Percentiles rank a stretch among this genome's conserved stretches.
Evolutionary conservation across 2,797 vertebrate species (phyloP).

Genomic region (Helicolenus hilgendorfi): DNA sequence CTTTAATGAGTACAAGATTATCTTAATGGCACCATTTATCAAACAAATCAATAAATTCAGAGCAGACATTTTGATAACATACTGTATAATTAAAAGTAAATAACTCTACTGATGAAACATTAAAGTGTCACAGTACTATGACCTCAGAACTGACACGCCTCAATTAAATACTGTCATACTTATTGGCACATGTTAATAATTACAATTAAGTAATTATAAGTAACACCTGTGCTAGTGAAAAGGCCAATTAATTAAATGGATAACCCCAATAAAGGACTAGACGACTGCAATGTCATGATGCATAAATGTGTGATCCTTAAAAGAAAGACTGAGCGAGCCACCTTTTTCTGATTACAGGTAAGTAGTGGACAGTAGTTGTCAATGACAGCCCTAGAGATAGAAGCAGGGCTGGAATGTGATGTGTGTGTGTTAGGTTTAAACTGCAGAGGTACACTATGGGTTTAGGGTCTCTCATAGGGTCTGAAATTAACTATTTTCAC

Average conservation of each 20-base stretch:
- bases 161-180: background rate
- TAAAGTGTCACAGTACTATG: background rate
- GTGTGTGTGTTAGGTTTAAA: background rate
- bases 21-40: background rate
- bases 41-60: background rate
- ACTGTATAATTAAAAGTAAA: background rate
- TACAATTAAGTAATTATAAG: background rate
- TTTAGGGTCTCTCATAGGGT: background rate
- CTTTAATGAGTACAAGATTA: background rate
- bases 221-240: background rate
- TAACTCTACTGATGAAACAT: background rate
- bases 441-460: background rate
- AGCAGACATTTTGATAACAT: background rate
- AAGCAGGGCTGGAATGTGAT: conserved; percentile 9
- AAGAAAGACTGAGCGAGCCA: background rate
- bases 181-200: background rate
- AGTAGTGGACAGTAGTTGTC: conserved; percentile 12
- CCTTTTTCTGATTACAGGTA: conserved; percentile 14
- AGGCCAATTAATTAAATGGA: background rate
- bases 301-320: background rate
- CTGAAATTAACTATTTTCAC: too few relatives aligned
- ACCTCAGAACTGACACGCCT: background rate
- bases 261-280: background rate
- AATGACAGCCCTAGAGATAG: conserved; percentile 28
- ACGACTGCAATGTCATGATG: background rate